Evolutionary conservation across 2,888 invertebrate genomes (phyloP).

Genomic region (Prenolepis imparis): DNA sequence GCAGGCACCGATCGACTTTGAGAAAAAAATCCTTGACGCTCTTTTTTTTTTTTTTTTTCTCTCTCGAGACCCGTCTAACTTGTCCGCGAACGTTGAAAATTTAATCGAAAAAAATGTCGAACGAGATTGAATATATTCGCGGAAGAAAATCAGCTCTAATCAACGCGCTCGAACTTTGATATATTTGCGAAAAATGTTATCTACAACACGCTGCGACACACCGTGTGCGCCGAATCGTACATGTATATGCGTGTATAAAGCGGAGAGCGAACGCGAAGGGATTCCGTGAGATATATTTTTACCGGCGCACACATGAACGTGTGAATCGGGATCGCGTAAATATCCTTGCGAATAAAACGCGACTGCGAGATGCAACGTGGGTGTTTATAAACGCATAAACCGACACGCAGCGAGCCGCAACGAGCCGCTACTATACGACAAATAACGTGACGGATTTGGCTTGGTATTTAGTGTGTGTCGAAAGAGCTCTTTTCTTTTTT

Average conservation of each 20-base stretch:
- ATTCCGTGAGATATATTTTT: not conserved
- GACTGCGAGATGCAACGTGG: constrained; percentile 15
- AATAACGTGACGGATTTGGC: constrained; percentile 65
- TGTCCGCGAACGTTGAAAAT: constrained; percentile 12
- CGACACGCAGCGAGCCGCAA: constrained; percentile 20
- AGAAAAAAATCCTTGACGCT: constrained; percentile 33
- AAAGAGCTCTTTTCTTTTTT: constrained; percentile 78
- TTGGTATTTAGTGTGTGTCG: constrained; percentile 68
- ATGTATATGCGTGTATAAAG: constrained; percentile 10
- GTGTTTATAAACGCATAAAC: constrained; percentile 10
- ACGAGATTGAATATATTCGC: constrained; percentile 19
- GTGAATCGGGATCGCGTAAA: not conserved
- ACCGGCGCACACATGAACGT: not conserved
- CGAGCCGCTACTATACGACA: constrained; percentile 1
- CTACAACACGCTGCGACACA: not conserved
- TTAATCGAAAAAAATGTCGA: constrained; percentile 10
- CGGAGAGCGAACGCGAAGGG: not conserved
- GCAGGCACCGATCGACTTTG: constrained; percentile 61
- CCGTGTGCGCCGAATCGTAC: constrained; percentile 4
- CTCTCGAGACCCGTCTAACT: not conserved
- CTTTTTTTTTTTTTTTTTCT: constrained; percentile 12
- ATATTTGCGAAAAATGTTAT: not conserved
- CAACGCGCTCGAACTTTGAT: constrained; percentile 7
- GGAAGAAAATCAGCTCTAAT: not conserved
- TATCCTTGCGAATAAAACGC: not conserved